phyloP scores from a whole-genome alignment of 2,888 invertebrate genomes.

The Eurytoma adleriae region DNA sequence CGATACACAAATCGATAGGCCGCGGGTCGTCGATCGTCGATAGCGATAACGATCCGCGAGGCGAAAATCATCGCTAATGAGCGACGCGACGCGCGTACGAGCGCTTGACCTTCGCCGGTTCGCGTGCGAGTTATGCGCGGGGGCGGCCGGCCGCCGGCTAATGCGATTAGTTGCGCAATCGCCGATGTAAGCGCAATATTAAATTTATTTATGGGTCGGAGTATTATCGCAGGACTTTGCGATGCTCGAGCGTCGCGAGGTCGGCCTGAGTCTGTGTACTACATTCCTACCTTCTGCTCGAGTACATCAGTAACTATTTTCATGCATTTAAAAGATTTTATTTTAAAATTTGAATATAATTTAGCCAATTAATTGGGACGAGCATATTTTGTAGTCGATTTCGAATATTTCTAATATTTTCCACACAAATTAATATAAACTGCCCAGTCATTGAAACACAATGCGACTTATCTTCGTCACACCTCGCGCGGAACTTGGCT shows the following conservation, averaged over 20 bases:
- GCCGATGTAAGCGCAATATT: conserved; percentile 67
- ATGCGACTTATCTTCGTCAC: too few relatives aligned
- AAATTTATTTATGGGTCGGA: conserved; percentile 66
- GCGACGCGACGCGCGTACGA: conserved; percentile 42
- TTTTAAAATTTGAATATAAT: too few relatives aligned
- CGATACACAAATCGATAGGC: conserved; percentile 35
- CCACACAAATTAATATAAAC: too few relatives aligned
- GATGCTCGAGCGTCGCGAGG: conserved; percentile 11
- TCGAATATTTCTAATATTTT: too few relatives aligned
- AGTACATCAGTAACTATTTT: neutral
- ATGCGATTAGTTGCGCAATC: conserved; percentile 66
- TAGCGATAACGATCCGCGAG: neutral
- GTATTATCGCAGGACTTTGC: conserved; percentile 55
- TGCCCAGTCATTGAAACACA: too few relatives aligned
- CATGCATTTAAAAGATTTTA: neutral
- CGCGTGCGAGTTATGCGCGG: conserved; percentile 10
- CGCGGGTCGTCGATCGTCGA: conserved; percentile 5
- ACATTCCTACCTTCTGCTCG: neutral
- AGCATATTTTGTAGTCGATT: too few relatives aligned
- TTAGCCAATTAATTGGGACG: too few relatives aligned
- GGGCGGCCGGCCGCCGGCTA: conserved; percentile 41
- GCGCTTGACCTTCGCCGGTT: conserved; percentile 58
- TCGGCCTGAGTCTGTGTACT: neutral
- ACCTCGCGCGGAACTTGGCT: neutral
- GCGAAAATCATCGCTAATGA: conserved; percentile 47